Base-by-base conservation (phyloP, 2,888 invertebrate species). In the Hyposoter didymator region DNA sequence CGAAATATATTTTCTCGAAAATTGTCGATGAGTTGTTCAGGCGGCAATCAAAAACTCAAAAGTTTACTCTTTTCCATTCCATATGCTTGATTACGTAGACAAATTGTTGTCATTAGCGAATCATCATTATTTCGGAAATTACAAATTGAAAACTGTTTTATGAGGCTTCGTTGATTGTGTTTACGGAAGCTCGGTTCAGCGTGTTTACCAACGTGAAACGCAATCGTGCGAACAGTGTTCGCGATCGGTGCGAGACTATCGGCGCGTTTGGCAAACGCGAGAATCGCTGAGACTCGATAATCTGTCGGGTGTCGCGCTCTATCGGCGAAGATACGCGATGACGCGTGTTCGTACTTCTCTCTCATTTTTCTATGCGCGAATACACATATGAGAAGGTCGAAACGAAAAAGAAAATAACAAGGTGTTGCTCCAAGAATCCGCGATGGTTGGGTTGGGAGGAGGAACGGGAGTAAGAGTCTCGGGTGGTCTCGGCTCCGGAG, bases 381-480 rank as follows among this genome's bases (percentile, higher is more conserved):
- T 59, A 59, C 28, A 59, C 28, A 59, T 59, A 59, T 59, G 59
- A 59, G 59, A 59, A 59, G 28, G 59, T 59, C 59, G 59, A 28
- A 22, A 28, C 4, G 14, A 59, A 28, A 28, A 59, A 28, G 59
- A 14, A 59, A 55, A 55, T 55, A 59, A 59, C 22, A 59, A 28
- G 28, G 28, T 59, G 59, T 59, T 59, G 59, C 59, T 59, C 28
- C 28, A 59, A 59, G 59, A 59, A 59, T 59, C 59, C 59, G 14
- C 59, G 28, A 59, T 28, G 59, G 59, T 12, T 59, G 59, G 59
- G 59, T 59, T 59, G 28, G 59, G 28, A 59, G 59, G 28, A 59
- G 28, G 59, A 59, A 59, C 59, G 59, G 28, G 59, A 59, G 55
- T 55, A 49, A 49, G 55, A 55, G 59, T 59, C 59, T 59, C 59